Percentiles rank a stretch among this genome's conserved stretches.
Conservation (phyloP, 2,888 invertebrate genomes). For the Catocala nupta region DNA sequence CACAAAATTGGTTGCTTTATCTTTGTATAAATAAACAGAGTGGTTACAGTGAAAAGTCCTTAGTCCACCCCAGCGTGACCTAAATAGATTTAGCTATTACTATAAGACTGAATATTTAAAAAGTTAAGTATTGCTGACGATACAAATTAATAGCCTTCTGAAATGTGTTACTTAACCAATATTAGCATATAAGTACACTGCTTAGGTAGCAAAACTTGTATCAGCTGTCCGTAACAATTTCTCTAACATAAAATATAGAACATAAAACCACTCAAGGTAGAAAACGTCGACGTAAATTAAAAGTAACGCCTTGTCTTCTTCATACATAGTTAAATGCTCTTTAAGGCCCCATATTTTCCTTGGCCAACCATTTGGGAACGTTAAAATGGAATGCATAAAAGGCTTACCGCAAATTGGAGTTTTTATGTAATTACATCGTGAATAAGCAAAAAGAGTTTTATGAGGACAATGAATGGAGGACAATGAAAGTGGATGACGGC, state of each 20-base stretch:
- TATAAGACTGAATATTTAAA: too few species aligned
- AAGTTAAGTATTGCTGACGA: too few species aligned
- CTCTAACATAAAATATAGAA: conserved; percentile 70
- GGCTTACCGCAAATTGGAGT: conserved; percentile 76
- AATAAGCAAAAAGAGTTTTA: conserved; percentile 71
- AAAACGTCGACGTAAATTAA: conserved; percentile 81
- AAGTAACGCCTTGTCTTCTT: conserved; percentile 83
- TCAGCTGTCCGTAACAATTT: conserved; percentile 55
- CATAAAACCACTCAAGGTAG: conserved; percentile 72
- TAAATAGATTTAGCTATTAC: too few species aligned
- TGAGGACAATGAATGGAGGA: conserved; percentile 58
- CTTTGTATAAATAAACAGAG: too few species aligned
- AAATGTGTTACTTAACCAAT: conserved; percentile 10
- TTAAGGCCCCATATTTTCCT: conserved; percentile 80
- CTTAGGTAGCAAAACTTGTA: conserved; percentile 19
- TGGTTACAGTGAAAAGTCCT: too few species aligned
- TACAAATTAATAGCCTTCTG: not conserved
- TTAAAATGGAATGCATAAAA: conserved; percentile 80
- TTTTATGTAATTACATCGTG: conserved; percentile 77
- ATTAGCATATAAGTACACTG: conserved; percentile 10
- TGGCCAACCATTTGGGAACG: conserved; percentile 73
- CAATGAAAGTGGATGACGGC: conserved; percentile 57
- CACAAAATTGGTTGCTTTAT: not conserved
- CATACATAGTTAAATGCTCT: conserved; percentile 84
- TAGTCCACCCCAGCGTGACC: too few species aligned